Conservation (phyloP, 2,888 invertebrate species). For the Parasteatoda lunata region DNA sequence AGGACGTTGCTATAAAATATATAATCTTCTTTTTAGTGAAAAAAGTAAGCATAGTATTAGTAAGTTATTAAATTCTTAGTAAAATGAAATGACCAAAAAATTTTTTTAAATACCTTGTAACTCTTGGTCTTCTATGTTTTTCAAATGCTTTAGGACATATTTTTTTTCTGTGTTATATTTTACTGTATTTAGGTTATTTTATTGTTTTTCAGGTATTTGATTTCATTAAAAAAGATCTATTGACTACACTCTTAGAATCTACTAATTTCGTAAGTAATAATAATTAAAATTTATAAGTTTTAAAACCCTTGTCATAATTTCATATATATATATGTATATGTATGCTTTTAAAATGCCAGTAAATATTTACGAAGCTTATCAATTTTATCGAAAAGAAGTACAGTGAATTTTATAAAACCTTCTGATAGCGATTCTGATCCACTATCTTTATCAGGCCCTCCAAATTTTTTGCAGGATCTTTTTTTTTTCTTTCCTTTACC, state of each 20-base stretch:
- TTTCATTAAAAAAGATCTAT: slow-evolving; percentile 4
- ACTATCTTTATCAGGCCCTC: no score
- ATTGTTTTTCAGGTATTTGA: slow-evolving; percentile 1
- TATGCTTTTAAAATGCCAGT: no score
- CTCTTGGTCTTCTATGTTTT: no score
- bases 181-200: neutral
- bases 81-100: neutral
- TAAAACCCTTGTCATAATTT: neutral
- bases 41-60: slow-evolving; percentile 11
- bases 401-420: no score
- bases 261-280: neutral
- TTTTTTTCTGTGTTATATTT: neutral
- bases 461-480: no score
- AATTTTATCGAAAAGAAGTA: no score
- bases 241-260: neutral
- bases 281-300: neutral
- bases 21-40: slow-evolving; percentile 11
- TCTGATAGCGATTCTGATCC: no score
- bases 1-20: slow-evolving; percentile 8
- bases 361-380: no score
- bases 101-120: no score
- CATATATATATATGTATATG: no score
- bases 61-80: neutral
- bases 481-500: no score
- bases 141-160: neutral